These are phyloP conservation scores for Acrossocheilus fasciatus DNA, from an alignment of 2,797 vertebrate genomes.

Conservation along the genomic window DNA sequence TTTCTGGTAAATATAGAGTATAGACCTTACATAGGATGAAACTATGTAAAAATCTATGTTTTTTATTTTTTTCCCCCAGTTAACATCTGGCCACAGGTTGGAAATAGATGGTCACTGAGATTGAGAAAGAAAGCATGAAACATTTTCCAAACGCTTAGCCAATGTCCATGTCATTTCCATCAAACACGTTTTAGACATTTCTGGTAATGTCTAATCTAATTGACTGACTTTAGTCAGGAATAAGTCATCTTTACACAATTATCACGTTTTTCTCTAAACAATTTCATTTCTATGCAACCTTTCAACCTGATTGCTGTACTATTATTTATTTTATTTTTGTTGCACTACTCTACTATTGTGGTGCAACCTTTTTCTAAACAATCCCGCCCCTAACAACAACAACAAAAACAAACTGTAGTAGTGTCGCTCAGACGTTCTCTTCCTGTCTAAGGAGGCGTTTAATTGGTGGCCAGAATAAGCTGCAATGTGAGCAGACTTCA, in stretches of 20 bases:
- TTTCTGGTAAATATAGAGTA: neutral
- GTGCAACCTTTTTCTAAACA: neutral
- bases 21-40: neutral
- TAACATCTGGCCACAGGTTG: neutral
- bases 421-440: neutral
- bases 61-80: too few relatives aligned
- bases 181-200: neutral
- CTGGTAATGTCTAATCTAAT: neutral
- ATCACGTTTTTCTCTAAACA: neutral
- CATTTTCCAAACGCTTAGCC: neutral
- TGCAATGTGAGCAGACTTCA: neutral
- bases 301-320: neutral
- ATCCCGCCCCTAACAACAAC: neutral
- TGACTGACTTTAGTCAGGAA: neutral
- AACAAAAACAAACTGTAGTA: neutral
- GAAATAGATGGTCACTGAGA: neutral
- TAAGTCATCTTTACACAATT: neutral
- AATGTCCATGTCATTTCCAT: neutral
- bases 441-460: conserved; percentile 16
- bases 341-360: neutral
- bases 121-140: neutral
- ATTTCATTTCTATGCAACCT: neutral
- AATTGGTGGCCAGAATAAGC: neutral
- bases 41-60: neutral
- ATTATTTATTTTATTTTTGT: neutral